Base-by-base conservation (phyloP, 2,797 vertebrate species). In the Argentina silus region DNA sequence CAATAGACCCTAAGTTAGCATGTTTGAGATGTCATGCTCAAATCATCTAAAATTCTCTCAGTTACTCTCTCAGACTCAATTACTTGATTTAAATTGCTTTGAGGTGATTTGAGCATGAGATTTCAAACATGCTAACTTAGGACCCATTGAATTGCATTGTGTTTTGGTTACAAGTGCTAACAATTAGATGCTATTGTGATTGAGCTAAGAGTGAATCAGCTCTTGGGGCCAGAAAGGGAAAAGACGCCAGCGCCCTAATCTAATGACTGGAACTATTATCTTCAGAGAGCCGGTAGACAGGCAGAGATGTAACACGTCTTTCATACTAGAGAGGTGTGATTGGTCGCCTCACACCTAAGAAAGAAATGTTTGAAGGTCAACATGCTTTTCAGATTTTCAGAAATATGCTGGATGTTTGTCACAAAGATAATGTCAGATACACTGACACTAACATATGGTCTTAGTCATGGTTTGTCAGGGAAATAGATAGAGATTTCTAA, bases 351-450 rank as follows among this genome's bases (percentile, higher is more conserved):
- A 36, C 27, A 36, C 3, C 11, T 15, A 21, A 43, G 3, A 12
- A 23, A 53, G 51, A 53, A 2, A 67, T 42, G 1, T 36, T 42
- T 43, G 27, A 14, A 36, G 60, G 60, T 42, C 14, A 62, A 62
- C 15, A 7, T 66, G 7, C 48, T 21, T 65, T 47, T 19, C 15
- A 23, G 45, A 15, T 17, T 17, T n/a, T 55, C 5, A 75, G 60
- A 56, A 50, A 74, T 15, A 23, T 55, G 27, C 67, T 43, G 73
- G 51, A 47, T 64, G 70, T 63, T 67, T 73, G 62, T 73, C 68
- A 55, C 63, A 17, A 0, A 60, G 0, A 50, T 8, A 12, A 53
- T 42, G 67, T 61, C 65, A 64, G 74, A 74, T 12, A 65, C 36
- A 61, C 62, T 69, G 60, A 14, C 56, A 53, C 11, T 67, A 42